Evolutionary conservation across 2,888 invertebrate species (phyloP), one percentile per base, ranked within the genome.

Genomic region (Leptinotarsa rubiginosa): DNA sequence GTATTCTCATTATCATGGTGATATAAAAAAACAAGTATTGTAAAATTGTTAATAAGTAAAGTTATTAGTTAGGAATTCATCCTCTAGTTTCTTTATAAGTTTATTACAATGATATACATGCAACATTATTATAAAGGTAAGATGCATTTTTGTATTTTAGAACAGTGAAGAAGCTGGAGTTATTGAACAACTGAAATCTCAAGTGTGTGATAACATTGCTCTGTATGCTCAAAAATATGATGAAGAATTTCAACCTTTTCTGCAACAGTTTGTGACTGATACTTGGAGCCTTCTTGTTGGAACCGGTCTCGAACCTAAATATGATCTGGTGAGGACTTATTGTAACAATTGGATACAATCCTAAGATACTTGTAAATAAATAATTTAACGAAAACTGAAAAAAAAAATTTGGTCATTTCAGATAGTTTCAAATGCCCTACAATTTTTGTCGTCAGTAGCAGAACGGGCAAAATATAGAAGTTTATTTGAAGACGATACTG

Each of bases 181-280:
- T 1, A 89, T 98, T 84, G 98, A 98, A 86, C 95, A 96, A 84
- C 89, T 98, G 0, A 95, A 97, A 79, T 96, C 97, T 0, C 98
- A 98, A 89, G 95, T 99, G 52, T 99, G 99, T 88, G 97, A 98
- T 86, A 98, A 98, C 85, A 93, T 98, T 15, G 92, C 94, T 0
- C 89, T 99, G 72, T 99, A 98, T 88, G 98, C 99, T 0, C 95
- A 97, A 83, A 98, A 98, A 86, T 99, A 99, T 84, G 97, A 98
- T 85, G 99, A 99, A 87, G 99, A 99, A 86, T 99, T 99, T 87
- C 92, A 92, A 15, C 93, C 94, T 0, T 97, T 94, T 87, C 92
- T 99, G 81, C 94, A 95, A 0, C 92, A 91, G 73, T 99, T 99
- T 89, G 98, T 99, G n/a, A 95, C 94, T 0, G 96, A 95, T 67